Evolutionary conservation across 2,797 vertebrate genomes (phyloP).

Genomic region (Craterocephalus amniculus): DNA sequence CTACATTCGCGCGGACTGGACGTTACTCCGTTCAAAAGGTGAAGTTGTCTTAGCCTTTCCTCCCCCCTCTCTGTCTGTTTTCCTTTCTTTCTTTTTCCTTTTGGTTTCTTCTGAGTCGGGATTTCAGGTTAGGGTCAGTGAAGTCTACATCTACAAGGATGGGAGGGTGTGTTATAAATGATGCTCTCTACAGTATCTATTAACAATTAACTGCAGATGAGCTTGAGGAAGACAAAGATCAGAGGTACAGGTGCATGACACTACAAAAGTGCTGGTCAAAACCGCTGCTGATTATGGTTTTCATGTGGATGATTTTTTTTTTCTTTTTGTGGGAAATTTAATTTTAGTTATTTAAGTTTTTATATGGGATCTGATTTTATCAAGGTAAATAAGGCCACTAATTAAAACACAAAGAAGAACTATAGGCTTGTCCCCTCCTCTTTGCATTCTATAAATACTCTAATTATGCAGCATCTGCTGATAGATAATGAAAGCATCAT

Average conservation of each 20-base stretch:
- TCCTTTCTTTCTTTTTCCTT: background rate
- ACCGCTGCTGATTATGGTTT: background rate
- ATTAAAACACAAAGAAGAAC: background rate
- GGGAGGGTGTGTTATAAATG: conserved; percentile 8
- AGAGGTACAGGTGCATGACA: conserved; percentile 1
- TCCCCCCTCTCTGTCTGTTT: conserved; percentile 3
- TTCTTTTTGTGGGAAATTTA: background rate
- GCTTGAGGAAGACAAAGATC: conserved; percentile 5
- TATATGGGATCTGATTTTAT: background rate
- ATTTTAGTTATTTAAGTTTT: background rate
- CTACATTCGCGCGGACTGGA: conserved; percentile 78
- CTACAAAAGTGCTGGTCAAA: background rate
- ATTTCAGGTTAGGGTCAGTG: conserved; percentile 11
- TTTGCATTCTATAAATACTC: conserved; percentile 22
- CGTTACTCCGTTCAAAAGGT: conserved; percentile 67
- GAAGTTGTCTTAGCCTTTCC: conserved; percentile 36
- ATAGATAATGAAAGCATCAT: conserved; percentile 3
- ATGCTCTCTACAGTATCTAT: background rate
- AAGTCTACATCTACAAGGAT: background rate
- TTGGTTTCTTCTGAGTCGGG: background rate
- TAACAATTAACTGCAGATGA: background rate
- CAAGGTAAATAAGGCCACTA: background rate
- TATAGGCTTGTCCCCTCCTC: conserved; percentile 11
- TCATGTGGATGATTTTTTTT: background rate
- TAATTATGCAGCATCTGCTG: conserved; percentile 25